A percentile compares a stretch with the other conserved stretches of the same genome.
phyloP scores from a whole-genome alignment of 1,140 invertebrate genomes.

The Copidosoma floridanum region DNA sequence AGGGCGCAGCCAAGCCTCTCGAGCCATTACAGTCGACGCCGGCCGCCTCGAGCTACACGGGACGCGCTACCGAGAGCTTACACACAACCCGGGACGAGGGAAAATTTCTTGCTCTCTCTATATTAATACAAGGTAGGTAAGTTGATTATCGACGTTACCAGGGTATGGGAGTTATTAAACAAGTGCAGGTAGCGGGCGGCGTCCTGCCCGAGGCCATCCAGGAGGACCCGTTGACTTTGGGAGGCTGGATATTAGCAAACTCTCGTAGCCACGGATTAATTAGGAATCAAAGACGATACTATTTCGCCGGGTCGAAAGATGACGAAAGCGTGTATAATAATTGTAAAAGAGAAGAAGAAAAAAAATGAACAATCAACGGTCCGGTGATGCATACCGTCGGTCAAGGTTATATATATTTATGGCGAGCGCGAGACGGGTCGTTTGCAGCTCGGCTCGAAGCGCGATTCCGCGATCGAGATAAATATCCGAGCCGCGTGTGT shows the following conservation, averaged over 20 bases:
- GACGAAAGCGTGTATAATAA: too few species aligned
- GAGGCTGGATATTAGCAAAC: neutral
- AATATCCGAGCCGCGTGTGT: neutral
- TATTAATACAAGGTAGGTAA: too few species aligned
- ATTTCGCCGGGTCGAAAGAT: too few species aligned
- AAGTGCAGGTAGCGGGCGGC: conserved; percentile 24
- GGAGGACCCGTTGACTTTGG: neutral
- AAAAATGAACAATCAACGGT: too few species aligned
- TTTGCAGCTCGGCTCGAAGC: neutral
- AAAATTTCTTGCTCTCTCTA: conserved; percentile 33
- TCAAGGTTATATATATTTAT: neutral
- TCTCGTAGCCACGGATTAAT: too few species aligned
- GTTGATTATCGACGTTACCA: conserved; percentile 32
- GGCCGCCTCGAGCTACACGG: conserved; percentile 39
- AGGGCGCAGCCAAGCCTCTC: conserved; percentile 43
- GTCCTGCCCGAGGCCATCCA: conserved; percentile 6
- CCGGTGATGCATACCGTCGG: neutral
- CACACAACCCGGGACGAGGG: conserved; percentile 34
- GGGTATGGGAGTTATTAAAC: conserved; percentile 37
- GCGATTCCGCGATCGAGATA: conserved; percentile 1
- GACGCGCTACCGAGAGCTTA: neutral
- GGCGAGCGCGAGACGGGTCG: neutral
- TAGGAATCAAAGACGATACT: too few species aligned
- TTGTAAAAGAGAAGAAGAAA: too few species aligned
- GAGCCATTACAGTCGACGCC: conserved; percentile 39